Evolutionary conservation across 2,113 vertebrate species (phyloP).

Genomic region (Phycodurus eques): DNA sequence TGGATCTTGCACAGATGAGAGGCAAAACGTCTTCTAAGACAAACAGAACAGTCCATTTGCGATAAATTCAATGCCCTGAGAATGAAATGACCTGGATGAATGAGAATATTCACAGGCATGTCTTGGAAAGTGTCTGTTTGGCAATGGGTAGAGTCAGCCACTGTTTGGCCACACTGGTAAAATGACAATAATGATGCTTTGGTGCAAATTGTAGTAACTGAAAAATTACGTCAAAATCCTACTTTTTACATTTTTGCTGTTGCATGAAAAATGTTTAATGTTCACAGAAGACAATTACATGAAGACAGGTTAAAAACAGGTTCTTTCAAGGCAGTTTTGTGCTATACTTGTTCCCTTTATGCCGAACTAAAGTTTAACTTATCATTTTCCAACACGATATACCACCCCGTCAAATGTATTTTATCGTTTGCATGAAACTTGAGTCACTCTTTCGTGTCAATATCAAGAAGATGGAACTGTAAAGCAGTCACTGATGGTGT

Average conservation of each 20-base stretch:
- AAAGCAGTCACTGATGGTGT: too few species aligned
- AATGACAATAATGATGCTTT: conserved; percentile 15
- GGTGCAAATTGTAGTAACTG: conserved; percentile 12
- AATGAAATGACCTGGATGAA: too few species aligned
- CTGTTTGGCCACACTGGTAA: conserved; percentile 4
- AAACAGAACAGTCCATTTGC: too few species aligned
- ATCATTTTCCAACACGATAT: background rate
- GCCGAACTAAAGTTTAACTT: background rate
- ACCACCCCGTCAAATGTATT: background rate
- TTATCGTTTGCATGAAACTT: background rate
- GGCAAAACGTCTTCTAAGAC: too few species aligned
- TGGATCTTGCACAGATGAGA: too few species aligned
- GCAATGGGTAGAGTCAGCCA: conserved; percentile 31
- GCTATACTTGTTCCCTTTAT: background rate
- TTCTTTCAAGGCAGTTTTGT: background rate
- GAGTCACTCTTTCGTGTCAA: background rate
- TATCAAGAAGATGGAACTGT: conserved; percentile 22
- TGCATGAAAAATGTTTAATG: background rate
- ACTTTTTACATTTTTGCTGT: conserved; percentile 7
- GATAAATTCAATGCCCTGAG: too few species aligned
- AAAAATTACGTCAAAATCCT: conserved; percentile 12
- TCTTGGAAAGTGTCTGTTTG: conserved; percentile 26
- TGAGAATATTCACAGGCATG: conserved; percentile 24
- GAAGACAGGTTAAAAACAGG: background rate
- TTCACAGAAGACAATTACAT: background rate